Conservation (phyloP, 2,888 invertebrate species). For the Cataglyphis cursor region DNA sequence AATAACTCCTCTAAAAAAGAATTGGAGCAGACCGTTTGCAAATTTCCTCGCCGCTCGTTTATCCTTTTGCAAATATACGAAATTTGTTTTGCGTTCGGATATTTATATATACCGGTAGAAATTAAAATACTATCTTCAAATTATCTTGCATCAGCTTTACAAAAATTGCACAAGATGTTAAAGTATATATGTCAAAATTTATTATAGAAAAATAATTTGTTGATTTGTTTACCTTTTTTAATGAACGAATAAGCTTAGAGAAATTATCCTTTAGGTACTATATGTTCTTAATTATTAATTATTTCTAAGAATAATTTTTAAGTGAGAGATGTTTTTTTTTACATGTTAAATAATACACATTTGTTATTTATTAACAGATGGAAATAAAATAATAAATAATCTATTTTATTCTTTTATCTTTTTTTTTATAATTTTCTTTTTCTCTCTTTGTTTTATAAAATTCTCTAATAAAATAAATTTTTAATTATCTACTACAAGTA, state of each 20-base stretch:
- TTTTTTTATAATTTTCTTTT: not conserved
- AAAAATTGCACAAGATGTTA: not conserved
- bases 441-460: constrained; percentile 5
- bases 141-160: constrained; percentile 8
- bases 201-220: not conserved
- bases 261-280: not conserved
- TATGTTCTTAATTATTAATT: not conserved
- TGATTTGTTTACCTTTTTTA: not conserved
- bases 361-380: not conserved
- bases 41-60: not conserved
- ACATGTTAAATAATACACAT: not conserved
- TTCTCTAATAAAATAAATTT: constrained; percentile 9
- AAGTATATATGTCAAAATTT: not conserved
- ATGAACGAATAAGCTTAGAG: not conserved
- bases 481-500: not conserved
- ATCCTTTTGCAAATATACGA: not conserved
- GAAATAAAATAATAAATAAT: not conserved
- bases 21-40: not conserved
- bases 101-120: constrained; percentile 20
- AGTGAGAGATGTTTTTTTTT: not conserved
- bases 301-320: not conserved
- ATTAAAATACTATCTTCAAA: not conserved
- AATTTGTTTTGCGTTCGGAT: not conserved
- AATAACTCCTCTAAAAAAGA: not conserved
- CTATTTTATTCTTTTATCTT: not conserved